Evolutionary conservation across 2,888 invertebrate species (phyloP), one percentile per base, ranked within the genome.

Genomic region (Smittia aterrima): DNA sequence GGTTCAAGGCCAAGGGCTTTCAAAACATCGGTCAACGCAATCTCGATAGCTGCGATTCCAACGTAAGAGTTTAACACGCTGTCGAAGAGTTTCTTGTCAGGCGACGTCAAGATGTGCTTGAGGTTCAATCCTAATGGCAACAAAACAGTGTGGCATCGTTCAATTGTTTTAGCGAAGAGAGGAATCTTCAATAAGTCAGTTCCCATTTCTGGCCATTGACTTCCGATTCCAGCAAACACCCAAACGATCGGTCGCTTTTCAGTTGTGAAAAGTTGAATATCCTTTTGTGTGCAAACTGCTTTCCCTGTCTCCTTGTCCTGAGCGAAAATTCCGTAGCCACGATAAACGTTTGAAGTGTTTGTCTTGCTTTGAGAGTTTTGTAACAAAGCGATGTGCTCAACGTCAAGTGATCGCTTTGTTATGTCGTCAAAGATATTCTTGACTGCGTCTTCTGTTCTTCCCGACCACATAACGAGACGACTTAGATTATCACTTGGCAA

Each of bases 151-250:
- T 85, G 85, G 66, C 87, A 87, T 76, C 82, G 7, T 75, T 87
- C 81, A 77, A 93, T 88, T 53, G 91, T 88, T 58, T 87, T 84
- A 71, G 87, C 85, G 80, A 93, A 93, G 11, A 87, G 82, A 0
- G 90, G 89, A 27, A 93, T 84, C 77, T 85, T 83, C 87, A 93
- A 87, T 75, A 93, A 85, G 74, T 88, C 85, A 7, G 86, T 84
- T 3, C 91, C 95, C 93, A 96, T 94, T 76, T 90, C 90, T 11
- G 89, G 84, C 94, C 95, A 95, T 79, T 95, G 93, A 0, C 92
- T 90, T 1, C 94, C 93, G 92, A 96, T 92, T 40, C 95, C 95
- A 72, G 95, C 92, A 84, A 94, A 96, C 47, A 95, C 89, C 83
- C 92, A 95, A 88, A 95, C 95, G 0, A 95, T 84, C 1, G 95